These are phyloP conservation scores for Smithornis capensis DNA, from an alignment of 2,113 vertebrate species.

Conservation along the genomic window DNA sequence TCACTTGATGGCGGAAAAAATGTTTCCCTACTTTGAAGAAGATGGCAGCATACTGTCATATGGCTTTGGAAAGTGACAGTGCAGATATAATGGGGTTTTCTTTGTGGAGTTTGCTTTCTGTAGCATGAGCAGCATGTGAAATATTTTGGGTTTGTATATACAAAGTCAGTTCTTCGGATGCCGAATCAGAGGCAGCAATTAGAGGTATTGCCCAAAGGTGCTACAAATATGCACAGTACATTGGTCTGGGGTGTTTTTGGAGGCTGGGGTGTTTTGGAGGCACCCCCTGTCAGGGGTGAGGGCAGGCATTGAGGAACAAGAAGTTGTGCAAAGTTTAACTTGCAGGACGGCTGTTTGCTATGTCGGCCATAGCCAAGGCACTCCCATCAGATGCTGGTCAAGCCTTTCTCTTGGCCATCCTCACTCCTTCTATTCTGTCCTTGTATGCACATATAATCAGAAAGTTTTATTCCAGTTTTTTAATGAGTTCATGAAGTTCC, in stretches of 20 bases:
- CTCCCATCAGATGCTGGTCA: background rate
- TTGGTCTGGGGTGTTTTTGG: slow-evolving; percentile 40
- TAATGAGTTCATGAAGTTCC: slow-evolving; percentile 18
- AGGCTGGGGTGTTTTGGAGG: too few relatives aligned
- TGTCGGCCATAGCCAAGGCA: background rate
- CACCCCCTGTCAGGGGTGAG: slow-evolving; percentile 35
- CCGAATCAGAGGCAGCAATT: slow-evolving; percentile 47
- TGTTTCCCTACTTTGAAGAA: slow-evolving; percentile 63
- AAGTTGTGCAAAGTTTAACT: background rate
- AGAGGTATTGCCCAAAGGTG: slow-evolving; percentile 29
- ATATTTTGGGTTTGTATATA: slow-evolving; percentile 23
- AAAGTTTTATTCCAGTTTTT: slow-evolving; percentile 4
- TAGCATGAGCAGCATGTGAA: slow-evolving; percentile 29
- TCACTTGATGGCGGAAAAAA: slow-evolving; percentile 68
- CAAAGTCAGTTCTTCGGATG: slow-evolving; percentile 40
- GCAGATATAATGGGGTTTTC: slow-evolving; percentile 49
- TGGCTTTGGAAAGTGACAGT: slow-evolving; percentile 56
- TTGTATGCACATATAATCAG: background rate
- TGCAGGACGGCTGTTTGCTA: background rate
- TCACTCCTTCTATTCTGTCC: background rate
- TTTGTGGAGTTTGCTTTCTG: slow-evolving; percentile 30
- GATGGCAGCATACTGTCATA: slow-evolving; percentile 34
- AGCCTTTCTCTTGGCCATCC: slow-evolving; percentile 1
- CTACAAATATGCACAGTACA: slow-evolving; percentile 11
- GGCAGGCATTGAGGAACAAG: background rate